A percentile compares a stretch with the other conserved stretches of the same genome.
Conservation (phyloP, 1,140 invertebrate species). For the Diplogasteroides magnus region DNA sequence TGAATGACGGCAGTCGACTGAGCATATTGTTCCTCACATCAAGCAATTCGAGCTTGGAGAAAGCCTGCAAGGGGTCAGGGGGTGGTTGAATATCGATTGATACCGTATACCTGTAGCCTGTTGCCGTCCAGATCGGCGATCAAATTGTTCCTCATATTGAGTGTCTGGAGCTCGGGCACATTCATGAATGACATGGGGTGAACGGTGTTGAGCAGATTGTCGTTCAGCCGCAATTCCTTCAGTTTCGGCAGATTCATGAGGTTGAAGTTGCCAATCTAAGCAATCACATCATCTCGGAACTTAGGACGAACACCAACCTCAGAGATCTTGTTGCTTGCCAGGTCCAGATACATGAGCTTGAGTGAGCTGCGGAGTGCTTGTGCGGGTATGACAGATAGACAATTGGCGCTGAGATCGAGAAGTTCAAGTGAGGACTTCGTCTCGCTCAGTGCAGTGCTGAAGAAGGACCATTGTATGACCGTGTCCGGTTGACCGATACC, state of each 20-base stretch:
- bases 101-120: too few relatives aligned
- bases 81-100: too few relatives aligned
- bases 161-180: conserved; percentile 41
- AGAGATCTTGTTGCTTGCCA: conserved; percentile 44
- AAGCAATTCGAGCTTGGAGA: conserved; percentile 31
- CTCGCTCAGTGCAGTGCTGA: conserved; percentile 37
- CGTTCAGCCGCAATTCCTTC: conserved; percentile 43
- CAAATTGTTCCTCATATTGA: conserved; percentile 26
- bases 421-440: conserved; percentile 40
- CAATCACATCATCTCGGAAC: background rate
- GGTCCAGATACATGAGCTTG: conserved; percentile 40
- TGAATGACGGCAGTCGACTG: conserved; percentile 40
- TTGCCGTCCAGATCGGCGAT: conserved; percentile 23
- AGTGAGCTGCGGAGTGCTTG: conserved; percentile 38
- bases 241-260: conserved; percentile 53
- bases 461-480: too few relatives aligned
- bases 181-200: conserved; percentile 52
- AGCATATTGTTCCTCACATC: conserved; percentile 43
- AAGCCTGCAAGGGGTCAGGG: too few relatives aligned
- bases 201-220: conserved; percentile 38
- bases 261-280: conserved; percentile 39
- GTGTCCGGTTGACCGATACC: too few relatives aligned
- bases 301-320: conserved; percentile 11
- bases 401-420: conserved; percentile 45
- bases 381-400: conserved; percentile 40